Conservation (phyloP, 1,140 invertebrate species). For the Eufriesea mexicana region DNA sequence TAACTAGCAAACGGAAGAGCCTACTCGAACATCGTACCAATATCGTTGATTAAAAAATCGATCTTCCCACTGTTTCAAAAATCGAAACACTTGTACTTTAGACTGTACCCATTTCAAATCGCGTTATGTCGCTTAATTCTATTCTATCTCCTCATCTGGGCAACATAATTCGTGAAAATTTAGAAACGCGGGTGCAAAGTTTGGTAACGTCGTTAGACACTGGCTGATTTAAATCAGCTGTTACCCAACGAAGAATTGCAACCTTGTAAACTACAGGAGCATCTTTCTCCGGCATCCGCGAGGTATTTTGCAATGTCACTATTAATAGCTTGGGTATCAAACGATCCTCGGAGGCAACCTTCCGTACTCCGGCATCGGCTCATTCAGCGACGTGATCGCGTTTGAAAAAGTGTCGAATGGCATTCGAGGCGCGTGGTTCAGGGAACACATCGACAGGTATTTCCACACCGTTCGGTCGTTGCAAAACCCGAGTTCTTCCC, state of each 20-base stretch:
- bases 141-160: no score
- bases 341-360: background rate
- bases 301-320: background rate
- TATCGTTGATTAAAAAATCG: no score
- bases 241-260: background rate
- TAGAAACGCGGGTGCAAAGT: no score
- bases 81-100: no score
- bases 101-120: no score
- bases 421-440: background rate
- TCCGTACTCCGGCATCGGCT: no score
- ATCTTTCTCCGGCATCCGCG: background rate
- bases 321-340: background rate
- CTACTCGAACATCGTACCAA: no score
- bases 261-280: background rate
- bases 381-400: background rate
- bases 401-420: background rate
- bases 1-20: no score
- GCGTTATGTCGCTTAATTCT: no score
- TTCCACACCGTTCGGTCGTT: background rate
- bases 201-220: background rate
- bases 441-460: background rate
- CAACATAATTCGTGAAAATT: no score
- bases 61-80: no score
- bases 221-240: background rate
- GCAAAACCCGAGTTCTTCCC: conserved; percentile 32